Evolutionary conservation across 2,797 vertebrate species (phyloP), one percentile per base, ranked within the genome.

Genomic region (Phoxinus dragarum): DNA sequence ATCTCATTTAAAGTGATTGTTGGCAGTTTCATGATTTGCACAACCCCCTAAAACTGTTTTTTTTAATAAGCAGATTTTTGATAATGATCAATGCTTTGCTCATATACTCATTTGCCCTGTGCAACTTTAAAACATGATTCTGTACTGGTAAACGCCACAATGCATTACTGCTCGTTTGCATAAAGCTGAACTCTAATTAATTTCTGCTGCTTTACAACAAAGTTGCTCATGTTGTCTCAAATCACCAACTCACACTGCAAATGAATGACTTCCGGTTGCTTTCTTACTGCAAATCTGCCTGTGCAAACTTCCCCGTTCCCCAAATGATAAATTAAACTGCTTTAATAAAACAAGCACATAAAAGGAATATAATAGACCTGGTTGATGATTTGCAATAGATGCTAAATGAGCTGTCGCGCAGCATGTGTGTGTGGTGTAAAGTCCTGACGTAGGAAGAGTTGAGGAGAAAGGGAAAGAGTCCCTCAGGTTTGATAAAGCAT

Each of bases 231-330:
- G 36, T 42, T 17, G 75, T 23, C 23, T 16, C 52, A 42, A 42
- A 42, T 40, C 23, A 42, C 36, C 75, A 59, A 8, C 8, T 17
- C 56, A 61, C 38, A 19, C 10, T 42, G 76, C 61, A 78, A 78
- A 78, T 6, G 23, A 61, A 27, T 27, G 54, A 61, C 54, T 19
- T 78, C 75, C 4, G 14, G 52, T 27, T 40, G 23, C 75, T 77
- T 77, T 77, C 54, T 11, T 61, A 23, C 75, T 10, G 54, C 36
- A 77, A 61, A 77, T 19, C 73, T 76, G 75, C 21, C 75, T 27
- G 1, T 16, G 54, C 6, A 14, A 61, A 61, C 75, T 61, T 38
- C 36, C 12, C 2, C 16, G 4, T 34, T 23, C 59, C 36, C 76
- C 17, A 47, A 47, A 66, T 52, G 21, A 68, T 52, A 10, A 68